Percentiles rank a stretch among this genome's conserved stretches.
Conservation (phyloP, 2,113 vertebrate genomes). For the Paradoxurus hermaphroditus region DNA sequence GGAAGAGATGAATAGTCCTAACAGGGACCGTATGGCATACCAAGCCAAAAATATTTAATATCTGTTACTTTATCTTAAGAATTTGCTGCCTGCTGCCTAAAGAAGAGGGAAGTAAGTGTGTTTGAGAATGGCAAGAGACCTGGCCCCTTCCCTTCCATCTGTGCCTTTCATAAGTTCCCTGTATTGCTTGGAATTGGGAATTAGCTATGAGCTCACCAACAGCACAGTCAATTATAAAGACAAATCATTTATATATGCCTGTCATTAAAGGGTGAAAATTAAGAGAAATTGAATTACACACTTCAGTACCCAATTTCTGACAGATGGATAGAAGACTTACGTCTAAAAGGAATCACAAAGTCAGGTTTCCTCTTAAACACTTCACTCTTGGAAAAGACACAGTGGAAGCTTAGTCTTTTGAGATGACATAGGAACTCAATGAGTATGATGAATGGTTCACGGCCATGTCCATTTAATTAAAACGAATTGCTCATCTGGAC, state of each 20-base stretch:
- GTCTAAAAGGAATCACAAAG: conserved; percentile 12
- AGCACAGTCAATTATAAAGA: conserved; percentile 69
- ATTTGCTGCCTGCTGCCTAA: background rate
- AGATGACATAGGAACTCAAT: background rate
- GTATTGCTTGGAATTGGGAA: conserved; percentile 47
- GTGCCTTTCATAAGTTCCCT: background rate
- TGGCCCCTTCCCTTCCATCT: background rate
- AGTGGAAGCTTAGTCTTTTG: background rate
- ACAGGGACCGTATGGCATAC: background rate
- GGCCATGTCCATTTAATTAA: background rate
- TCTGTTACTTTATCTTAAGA: background rate
- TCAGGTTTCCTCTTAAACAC: conserved; percentile 11
- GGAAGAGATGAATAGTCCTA: background rate
- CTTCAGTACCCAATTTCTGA: conserved; percentile 52
- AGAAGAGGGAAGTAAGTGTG: background rate
- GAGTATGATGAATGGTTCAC: background rate
- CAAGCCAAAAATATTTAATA: background rate
- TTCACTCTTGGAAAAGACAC: background rate
- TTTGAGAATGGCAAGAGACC: background rate
- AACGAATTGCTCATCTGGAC: background rate
- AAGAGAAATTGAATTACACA: conserved; percentile 63
- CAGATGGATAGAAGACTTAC: conserved; percentile 17
- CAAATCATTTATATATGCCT: conserved; percentile 66
- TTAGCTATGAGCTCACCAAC: conserved; percentile 29
- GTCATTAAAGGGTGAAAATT: conserved; percentile 71